phyloP scores from a whole-genome alignment of 2,888 invertebrate genomes.

The Pollenia amentaria region DNA sequence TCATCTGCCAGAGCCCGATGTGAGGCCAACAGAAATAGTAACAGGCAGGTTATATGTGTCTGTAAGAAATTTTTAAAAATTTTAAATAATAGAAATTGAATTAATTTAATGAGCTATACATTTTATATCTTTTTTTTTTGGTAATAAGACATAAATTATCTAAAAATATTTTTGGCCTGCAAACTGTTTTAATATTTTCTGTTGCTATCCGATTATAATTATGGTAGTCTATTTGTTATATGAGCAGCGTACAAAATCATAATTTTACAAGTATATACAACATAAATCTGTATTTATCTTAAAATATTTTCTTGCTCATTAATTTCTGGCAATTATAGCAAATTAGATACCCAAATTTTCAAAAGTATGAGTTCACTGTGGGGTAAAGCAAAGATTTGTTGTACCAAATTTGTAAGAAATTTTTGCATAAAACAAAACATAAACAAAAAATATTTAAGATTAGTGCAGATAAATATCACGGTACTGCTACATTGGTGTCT shows the following conservation, averaged over 20 bases:
- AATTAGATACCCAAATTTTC: constrained; percentile 19
- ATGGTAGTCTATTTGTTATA: constrained; percentile 15
- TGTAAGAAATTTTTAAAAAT: constrained; percentile 60
- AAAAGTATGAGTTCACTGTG: constrained; percentile 1
- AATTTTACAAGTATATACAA: too few species aligned
- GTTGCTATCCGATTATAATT: constrained; percentile 1
- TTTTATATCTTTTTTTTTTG: constrained; percentile 4
- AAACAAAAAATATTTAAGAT: constrained; percentile 19
- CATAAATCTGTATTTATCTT: constrained; percentile 6
- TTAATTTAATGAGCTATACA: constrained; percentile 41
- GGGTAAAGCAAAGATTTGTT: background rate
- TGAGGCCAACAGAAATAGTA: constrained; percentile 76
- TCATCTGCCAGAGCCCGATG: constrained; percentile 70
- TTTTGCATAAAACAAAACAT: constrained; percentile 34
- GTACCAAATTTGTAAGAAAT: background rate
- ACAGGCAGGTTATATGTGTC: constrained; percentile 77
- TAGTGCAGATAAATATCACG: background rate
- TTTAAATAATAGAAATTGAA: constrained; percentile 16
- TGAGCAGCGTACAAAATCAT: background rate
- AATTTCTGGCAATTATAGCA: constrained; percentile 42
- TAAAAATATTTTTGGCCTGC: background rate
- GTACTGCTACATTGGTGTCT: too few species aligned
- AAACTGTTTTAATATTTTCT: constrained; percentile 2
- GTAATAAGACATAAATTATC: constrained; percentile 2
- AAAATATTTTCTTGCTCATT: constrained; percentile 36